Conservation (phyloP, 2,888 invertebrate genomes). For the Sepiola atlantica region DNA sequence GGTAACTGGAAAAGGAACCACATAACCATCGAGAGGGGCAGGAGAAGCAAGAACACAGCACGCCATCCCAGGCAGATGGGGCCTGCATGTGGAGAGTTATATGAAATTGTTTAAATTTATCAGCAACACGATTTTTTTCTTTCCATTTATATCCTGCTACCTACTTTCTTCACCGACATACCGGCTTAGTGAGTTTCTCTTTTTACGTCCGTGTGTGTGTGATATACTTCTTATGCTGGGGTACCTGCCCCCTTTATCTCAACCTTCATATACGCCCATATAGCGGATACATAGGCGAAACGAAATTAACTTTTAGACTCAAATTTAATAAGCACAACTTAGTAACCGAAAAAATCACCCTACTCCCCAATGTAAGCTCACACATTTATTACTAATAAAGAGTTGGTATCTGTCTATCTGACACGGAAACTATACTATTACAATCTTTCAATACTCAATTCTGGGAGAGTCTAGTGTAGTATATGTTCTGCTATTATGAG, state of each 20-base stretch:
- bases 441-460: too few relatives aligned
- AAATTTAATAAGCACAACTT: too few relatives aligned
- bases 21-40: not conserved
- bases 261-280: too few relatives aligned
- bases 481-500: too few relatives aligned
- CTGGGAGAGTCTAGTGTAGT: too few relatives aligned
- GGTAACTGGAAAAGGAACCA: not conserved
- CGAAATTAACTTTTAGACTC: too few relatives aligned
- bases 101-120: not conserved
- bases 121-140: not conserved
- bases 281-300: too few relatives aligned
- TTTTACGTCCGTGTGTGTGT: not conserved
- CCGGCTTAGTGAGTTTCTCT: not conserved
- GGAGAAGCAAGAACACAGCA: too few relatives aligned
- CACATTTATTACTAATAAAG: too few relatives aligned
- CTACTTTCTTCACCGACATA: not conserved
- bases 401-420: too few relatives aligned
- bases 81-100: not conserved
- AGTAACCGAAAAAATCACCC: not conserved
- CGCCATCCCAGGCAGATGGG: not conserved
- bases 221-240: not conserved
- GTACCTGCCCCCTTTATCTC: not conserved
- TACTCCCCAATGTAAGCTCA: not conserved
- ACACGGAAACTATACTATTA: too few relatives aligned
- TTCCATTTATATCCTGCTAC: conserved; percentile 8